These are phyloP conservation scores for Gambusia yucatana DNA, from an alignment of 2,797 vertebrate genomes.

Conservation along the genomic window DNA sequence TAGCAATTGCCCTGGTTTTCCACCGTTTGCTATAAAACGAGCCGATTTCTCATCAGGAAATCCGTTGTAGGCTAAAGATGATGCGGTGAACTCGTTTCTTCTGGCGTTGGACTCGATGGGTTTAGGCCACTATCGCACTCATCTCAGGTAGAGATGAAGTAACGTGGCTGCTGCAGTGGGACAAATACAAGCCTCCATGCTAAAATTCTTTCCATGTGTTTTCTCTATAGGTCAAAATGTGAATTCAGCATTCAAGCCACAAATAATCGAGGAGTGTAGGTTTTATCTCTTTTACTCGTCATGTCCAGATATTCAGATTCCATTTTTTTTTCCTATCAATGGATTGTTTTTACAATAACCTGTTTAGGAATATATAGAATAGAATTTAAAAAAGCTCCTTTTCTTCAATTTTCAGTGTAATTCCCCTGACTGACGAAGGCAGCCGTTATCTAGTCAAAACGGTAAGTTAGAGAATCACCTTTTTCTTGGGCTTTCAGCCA, in stretches of 20 bases:
- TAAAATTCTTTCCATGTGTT: conserved; percentile 10
- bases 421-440: conserved; percentile 85
- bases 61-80: conserved; percentile 86
- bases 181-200: background rate
- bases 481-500: background rate
- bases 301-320: conserved; percentile 1
- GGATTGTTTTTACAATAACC: background rate
- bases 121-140: conserved; percentile 84
- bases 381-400: background rate
- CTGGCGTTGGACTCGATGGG: conserved; percentile 81
- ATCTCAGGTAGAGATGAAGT: conserved; percentile 81
- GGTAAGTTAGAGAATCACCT: conserved; percentile 77
- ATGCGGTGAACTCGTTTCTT: conserved; percentile 87
- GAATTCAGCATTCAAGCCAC: conserved; percentile 93
- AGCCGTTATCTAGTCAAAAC: conserved; percentile 90
- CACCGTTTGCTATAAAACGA: background rate
- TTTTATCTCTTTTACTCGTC: conserved; percentile 4
- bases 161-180: background rate
- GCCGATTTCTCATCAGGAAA: background rate
- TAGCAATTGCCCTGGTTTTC: background rate
- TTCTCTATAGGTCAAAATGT: conserved; percentile 83
- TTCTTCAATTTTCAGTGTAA: conserved; percentile 78
- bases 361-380: background rate
- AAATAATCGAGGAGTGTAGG: conserved; percentile 91
- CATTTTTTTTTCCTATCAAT: background rate